phyloP scores from a whole-genome alignment of 2,797 vertebrate genomes.

The Pangasius mekongensis region DNA sequence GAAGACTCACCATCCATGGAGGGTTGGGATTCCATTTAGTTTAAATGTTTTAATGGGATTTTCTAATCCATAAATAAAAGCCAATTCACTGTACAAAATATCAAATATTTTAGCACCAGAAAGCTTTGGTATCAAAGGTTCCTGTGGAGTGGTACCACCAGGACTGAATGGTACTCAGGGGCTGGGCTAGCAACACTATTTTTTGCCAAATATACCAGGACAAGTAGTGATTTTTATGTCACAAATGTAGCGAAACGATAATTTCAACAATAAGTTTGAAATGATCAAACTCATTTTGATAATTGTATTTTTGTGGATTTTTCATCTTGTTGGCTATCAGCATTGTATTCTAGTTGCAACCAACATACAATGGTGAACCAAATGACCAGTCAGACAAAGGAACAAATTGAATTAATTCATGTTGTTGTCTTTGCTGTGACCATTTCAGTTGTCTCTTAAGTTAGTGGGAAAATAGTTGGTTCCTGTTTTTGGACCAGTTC shows the following conservation, averaged over 20 bases:
- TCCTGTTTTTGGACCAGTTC: slow-evolving; percentile 3
- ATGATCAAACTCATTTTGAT: neutral
- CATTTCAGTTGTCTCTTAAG: neutral
- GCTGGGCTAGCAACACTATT: no score
- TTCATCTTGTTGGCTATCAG: neutral
- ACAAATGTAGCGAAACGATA: neutral
- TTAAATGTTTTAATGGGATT: neutral
- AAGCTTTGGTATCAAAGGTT: neutral
- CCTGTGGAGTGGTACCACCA: neutral
- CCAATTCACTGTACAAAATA: neutral
- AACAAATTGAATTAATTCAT: neutral
- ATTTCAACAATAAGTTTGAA: neutral
- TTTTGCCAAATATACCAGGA: neutral
- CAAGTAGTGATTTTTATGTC: neutral
- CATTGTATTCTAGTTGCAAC: neutral
- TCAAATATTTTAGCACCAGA: neutral
- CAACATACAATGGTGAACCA: neutral
- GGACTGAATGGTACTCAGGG: neutral
- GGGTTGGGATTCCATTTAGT: neutral
- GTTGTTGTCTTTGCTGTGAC: neutral
- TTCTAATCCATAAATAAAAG: neutral
- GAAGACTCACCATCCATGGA: neutral
- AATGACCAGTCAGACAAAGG: neutral
- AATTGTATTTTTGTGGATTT: neutral
- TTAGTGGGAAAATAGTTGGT: neutral